A percentile compares a stretch with the other conserved stretches of the same genome.
Evolutionary conservation across 2,113 vertebrate species (phyloP).

Genomic region (Tricholaema leucomelas): DNA sequence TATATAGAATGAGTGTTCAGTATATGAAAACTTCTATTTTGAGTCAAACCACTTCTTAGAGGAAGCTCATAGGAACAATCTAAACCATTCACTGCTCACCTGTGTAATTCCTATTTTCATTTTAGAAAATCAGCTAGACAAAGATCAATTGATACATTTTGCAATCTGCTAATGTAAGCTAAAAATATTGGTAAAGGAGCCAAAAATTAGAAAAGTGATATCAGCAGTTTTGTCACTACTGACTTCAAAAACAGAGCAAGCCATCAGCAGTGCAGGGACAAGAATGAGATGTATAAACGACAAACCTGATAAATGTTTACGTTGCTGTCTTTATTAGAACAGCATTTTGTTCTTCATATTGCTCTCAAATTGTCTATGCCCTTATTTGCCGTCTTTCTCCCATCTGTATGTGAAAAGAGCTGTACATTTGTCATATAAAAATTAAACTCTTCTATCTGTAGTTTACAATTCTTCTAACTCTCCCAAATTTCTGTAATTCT

Average conservation of each 20-base stretch:
- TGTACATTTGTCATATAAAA: neutral
- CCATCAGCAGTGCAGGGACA: neutral
- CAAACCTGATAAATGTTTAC: neutral
- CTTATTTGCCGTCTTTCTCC: neutral
- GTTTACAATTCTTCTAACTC: neutral
- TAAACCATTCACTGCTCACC: conserved; percentile 5
- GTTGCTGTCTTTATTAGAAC: neutral
- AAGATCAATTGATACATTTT: conserved; percentile 2
- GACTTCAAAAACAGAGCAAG: neutral
- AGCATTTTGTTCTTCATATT: neutral
- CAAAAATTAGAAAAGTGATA: neutral
- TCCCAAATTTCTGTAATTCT: neutral
- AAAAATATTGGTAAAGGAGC: neutral
- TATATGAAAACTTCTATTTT: conserved; percentile 42
- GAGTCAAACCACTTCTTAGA: conserved; percentile 28
- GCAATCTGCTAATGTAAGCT: neutral
- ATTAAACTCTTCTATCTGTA: neutral
- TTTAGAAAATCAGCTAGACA: conserved; percentile 15
- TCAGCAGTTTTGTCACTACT: neutral
- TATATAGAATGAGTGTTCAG: conserved; percentile 32
- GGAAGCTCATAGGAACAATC: neutral
- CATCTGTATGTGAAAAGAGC: neutral
- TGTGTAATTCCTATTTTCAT: neutral
- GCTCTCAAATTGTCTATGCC: neutral
- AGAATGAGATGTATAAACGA: neutral